phyloP scores from a whole-genome alignment of 2,888 invertebrate species.

The Azorinus chamasolen region DNA sequence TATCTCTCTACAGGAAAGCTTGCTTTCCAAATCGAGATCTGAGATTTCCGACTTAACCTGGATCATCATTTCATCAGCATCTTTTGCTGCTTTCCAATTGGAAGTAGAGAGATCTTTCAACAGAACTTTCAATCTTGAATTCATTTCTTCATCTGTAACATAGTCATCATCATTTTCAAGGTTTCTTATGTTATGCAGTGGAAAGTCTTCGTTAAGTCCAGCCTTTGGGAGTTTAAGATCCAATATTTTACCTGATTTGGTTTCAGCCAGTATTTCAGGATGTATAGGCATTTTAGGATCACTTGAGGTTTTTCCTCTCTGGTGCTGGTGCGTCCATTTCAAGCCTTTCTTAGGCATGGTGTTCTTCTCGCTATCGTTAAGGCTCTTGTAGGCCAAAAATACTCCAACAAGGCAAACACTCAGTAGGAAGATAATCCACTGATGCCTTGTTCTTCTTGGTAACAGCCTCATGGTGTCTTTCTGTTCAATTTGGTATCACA shows the following conservation, averaged over 20 bases:
- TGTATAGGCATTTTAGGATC: slow-evolving; percentile 31
- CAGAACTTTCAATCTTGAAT: slow-evolving; percentile 48
- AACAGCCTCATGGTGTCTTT: slow-evolving; percentile 22
- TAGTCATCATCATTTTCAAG: slow-evolving; percentile 58
- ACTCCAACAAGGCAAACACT: slow-evolving; percentile 51
- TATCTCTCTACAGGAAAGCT: slow-evolving; percentile 76
- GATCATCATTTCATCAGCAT: slow-evolving; percentile 78
- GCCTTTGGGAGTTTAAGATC: not conserved
- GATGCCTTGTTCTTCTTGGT: slow-evolving; percentile 47
- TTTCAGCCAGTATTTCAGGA: slow-evolving; percentile 1
- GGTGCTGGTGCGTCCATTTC: slow-evolving; percentile 3
- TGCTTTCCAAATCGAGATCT: slow-evolving; percentile 72
- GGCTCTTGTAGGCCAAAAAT: slow-evolving; percentile 44
- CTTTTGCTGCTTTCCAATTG: slow-evolving; percentile 75
- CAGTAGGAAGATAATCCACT: slow-evolving; percentile 51
- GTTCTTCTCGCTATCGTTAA: slow-evolving; percentile 36
- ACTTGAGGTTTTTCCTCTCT: slow-evolving; percentile 17
- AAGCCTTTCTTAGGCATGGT: not conserved
- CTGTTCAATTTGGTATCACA: not conserved
- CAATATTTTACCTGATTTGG: not conserved
- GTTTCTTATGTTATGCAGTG: slow-evolving; percentile 24
- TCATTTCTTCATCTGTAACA: slow-evolving; percentile 55
- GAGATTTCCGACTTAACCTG: slow-evolving; percentile 70
- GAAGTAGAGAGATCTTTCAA: slow-evolving; percentile 67
- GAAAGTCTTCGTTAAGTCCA: slow-evolving; percentile 6